Conservation (phyloP, 2,797 vertebrate species). For the Poliocrania exsul region DNA sequence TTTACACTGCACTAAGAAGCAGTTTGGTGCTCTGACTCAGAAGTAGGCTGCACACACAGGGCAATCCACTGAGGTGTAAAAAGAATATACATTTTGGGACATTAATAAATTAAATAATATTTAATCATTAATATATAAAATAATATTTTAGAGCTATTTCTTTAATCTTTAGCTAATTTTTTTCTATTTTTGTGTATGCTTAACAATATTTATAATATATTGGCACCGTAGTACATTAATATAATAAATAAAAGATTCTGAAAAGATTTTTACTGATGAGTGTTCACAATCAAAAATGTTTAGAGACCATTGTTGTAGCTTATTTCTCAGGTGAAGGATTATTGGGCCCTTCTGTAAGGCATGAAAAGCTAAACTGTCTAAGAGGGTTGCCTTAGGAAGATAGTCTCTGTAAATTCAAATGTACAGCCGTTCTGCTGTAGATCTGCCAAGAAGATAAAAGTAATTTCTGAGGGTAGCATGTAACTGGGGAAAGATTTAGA, state of each 20-base stretch:
- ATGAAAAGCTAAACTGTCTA: not conserved
- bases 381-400: not conserved
- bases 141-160: not conserved
- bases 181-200: not conserved
- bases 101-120: not conserved
- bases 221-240: not conserved
- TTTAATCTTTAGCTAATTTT: not conserved
- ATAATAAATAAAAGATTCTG: not conserved
- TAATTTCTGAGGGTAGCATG: not conserved
- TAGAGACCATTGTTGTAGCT: not conserved
- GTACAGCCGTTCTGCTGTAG: not conserved
- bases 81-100: not conserved
- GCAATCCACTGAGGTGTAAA: not conserved
- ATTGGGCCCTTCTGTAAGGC: not conserved
- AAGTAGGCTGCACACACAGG: accelerated
- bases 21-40: not conserved
- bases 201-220: not conserved
- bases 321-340: not conserved
- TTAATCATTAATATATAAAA: not conserved
- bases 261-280: not conserved
- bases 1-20: not conserved
- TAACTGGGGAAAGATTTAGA: not conserved
- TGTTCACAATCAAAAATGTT: accelerated
- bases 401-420: not conserved
- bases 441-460: not conserved